Evolutionary conservation across 2,797 vertebrate genomes (phyloP).

Genomic region (Platyrinchus mystaceus): DNA sequence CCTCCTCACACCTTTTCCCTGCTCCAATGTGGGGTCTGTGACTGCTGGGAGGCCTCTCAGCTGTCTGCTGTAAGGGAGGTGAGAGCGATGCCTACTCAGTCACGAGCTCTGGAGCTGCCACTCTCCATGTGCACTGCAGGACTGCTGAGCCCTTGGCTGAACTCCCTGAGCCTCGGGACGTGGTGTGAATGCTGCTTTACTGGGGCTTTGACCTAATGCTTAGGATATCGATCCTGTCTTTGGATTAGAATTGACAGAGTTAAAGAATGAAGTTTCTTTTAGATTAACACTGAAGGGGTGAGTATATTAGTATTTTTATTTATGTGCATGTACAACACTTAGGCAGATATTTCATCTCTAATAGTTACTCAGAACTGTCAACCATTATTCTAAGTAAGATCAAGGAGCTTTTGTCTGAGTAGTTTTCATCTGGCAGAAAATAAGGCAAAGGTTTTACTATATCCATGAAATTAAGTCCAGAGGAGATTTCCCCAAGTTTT

Average conservation of each 20-base stretch:
- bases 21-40: not conserved
- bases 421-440: not conserved
- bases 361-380: not conserved
- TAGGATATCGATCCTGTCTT: not conserved
- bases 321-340: not conserved
- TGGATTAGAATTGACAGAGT: not conserved
- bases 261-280: not conserved
- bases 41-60: not conserved
- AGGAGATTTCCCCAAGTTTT: not conserved
- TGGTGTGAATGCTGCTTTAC: not conserved
- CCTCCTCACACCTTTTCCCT: not conserved
- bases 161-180: not conserved
- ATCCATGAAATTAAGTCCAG: not conserved
- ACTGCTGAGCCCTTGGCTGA: not conserved
- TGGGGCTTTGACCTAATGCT: not conserved
- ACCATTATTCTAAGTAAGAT: not conserved
- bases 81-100: not conserved
- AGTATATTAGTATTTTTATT: slow-evolving; percentile 12
- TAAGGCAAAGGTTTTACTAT: not conserved
- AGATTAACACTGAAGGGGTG: not conserved
- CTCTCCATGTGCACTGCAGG: accelerated
- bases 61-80: not conserved
- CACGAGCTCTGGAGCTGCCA: not conserved
- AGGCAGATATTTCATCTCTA: not conserved
- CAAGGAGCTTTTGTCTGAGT: not conserved